Evolutionary conservation across 2,113 vertebrate genomes (phyloP).

Genomic region (Passer montanus): DNA sequence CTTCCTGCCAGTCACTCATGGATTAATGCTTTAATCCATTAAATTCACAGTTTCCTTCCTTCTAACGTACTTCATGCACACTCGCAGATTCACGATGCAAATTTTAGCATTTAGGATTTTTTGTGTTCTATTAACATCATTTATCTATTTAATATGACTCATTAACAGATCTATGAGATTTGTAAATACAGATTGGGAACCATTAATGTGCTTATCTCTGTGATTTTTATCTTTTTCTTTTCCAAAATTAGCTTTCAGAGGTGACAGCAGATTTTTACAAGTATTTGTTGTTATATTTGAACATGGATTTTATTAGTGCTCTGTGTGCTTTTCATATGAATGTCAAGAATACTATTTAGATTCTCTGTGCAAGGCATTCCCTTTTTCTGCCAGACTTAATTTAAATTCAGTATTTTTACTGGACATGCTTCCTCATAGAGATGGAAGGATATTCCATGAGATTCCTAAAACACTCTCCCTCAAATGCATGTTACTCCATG

Average conservation of each 20-base stretch:
- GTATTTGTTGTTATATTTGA: conserved; percentile 13
- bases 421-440: neutral
- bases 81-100: neutral
- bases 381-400: neutral
- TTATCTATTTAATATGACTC: conserved; percentile 40
- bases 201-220: conserved; percentile 47
- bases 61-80: neutral
- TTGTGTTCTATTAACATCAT: neutral
- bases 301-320: neutral
- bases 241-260: conserved; percentile 43
- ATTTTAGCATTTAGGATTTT: conserved; percentile 37
- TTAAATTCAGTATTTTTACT: neutral
- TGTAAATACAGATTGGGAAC: conserved; percentile 43
- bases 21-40: neutral
- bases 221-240: conserved; percentile 66
- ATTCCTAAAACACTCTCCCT: neutral
- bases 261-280: neutral
- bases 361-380: neutral
- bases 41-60: neutral
- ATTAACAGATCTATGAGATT: conserved; percentile 54
- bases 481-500: rapidly evolving
- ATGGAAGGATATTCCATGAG: neutral
- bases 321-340: neutral
- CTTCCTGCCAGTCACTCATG: neutral
- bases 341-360: neutral